Conservation (phyloP, 2,797 vertebrate genomes). For the Danio choprae region DNA sequence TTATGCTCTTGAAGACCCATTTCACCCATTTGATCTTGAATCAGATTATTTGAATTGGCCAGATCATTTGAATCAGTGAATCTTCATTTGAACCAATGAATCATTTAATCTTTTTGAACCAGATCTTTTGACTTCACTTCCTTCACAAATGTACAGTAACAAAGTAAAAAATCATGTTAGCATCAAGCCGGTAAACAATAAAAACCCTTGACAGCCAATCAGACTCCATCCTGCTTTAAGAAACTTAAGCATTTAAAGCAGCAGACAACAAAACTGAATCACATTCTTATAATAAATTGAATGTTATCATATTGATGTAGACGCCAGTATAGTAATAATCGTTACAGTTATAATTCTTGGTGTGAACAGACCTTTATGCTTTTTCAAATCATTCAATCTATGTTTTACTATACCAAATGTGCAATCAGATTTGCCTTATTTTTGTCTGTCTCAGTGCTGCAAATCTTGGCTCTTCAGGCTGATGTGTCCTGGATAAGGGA, state of each 20-base stretch:
- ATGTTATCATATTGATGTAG: background rate
- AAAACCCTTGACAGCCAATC: too few relatives aligned
- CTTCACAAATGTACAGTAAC: too few relatives aligned
- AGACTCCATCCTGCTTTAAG: background rate
- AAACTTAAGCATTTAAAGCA: background rate
- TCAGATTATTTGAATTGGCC: too few relatives aligned
- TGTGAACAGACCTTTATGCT: background rate
- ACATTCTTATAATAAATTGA: background rate
- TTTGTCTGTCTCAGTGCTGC: constrained; percentile 29
- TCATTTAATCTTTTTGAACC: too few relatives aligned
- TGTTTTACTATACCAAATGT: background rate
- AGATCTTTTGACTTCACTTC: too few relatives aligned
- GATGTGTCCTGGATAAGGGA: constrained; percentile 32
- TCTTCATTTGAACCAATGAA: too few relatives aligned
- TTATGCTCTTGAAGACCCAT: too few relatives aligned
- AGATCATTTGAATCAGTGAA: too few relatives aligned
- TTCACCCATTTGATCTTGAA: too few relatives aligned
- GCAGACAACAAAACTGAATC: too few relatives aligned
- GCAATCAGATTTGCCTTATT: background rate
- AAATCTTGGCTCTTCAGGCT: constrained; percentile 30
- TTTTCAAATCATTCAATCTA: background rate
- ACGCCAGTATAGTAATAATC: background rate
- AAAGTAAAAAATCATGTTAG: too few relatives aligned
- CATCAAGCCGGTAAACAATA: too few relatives aligned
- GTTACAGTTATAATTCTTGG: background rate